A percentile compares a stretch with the other conserved stretches of the same genome.
phyloP scores from a whole-genome alignment of 2,797 vertebrate species.

The Carduelis carduelis region DNA sequence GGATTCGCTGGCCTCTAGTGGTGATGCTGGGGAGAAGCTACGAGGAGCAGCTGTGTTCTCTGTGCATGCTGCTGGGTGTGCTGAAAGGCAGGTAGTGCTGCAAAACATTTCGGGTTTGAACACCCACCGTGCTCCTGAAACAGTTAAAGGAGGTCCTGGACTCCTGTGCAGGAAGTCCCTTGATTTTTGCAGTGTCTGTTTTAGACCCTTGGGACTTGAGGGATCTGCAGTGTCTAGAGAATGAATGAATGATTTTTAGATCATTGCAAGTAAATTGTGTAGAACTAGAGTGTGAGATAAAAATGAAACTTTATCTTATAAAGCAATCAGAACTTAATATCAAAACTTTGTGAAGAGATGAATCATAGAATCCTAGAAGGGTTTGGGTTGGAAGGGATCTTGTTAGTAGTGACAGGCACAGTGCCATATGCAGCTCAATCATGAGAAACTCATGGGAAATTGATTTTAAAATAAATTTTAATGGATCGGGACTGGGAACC shows the following conservation, averaged over 20 bases:
- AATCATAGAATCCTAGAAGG: background rate
- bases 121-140: background rate
- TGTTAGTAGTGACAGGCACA: background rate
- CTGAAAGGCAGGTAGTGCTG: background rate
- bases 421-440: background rate
- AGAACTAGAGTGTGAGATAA: background rate
- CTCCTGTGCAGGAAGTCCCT: background rate
- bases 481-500: background rate
- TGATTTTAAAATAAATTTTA: background rate
- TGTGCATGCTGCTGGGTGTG: background rate
- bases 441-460: background rate
- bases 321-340: background rate
- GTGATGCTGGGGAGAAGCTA: background rate
- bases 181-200: background rate
- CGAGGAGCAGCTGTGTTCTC: background rate
- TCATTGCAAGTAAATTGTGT: background rate
- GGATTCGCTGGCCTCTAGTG: slow-evolving; percentile 77
- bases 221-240: background rate
- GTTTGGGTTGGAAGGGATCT: background rate
- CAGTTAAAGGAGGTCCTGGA: background rate
- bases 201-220: background rate
- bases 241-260: background rate
- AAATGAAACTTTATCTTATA: background rate
- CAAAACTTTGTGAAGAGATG: background rate
- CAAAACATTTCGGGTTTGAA: background rate